Conservation (phyloP, 2,797 vertebrate genomes). For the Catostomus latipinnis region DNA sequence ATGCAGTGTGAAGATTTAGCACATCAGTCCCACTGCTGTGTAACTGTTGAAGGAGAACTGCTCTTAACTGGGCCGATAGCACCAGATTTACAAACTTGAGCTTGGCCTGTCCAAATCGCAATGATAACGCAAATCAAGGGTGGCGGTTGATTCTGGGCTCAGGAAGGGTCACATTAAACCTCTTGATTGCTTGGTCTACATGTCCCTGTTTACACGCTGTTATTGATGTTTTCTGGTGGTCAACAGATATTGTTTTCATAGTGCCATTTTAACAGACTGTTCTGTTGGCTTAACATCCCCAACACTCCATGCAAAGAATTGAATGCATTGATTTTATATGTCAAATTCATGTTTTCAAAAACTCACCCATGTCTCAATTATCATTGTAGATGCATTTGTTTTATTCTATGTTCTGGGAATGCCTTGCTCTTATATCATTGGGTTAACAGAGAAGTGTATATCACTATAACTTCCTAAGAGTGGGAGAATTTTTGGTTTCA, state of each 20-base stretch:
- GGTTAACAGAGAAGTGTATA: neutral
- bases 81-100: neutral
- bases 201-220: neutral
- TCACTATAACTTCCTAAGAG: neutral
- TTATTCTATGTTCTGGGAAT: slow-evolving; percentile 70
- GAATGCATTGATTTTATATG: neutral
- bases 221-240: neutral
- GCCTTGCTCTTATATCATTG: slow-evolving; percentile 64
- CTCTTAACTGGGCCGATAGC: slow-evolving; percentile 1
- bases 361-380: slow-evolving; percentile 66
- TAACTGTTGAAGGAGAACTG: neutral
- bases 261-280: slow-evolving; percentile 41
- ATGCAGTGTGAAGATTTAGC: neutral
- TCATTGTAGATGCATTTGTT: slow-evolving; percentile 7
- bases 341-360: slow-evolving; percentile 30
- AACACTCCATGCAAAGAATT: no score
- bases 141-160: neutral
- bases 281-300: neutral
- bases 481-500: neutral
- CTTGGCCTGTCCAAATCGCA: neutral
- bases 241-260: slow-evolving; percentile 14
- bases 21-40: neutral
- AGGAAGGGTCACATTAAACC: no score
- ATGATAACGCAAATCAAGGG: neutral
- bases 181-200: neutral